A percentile compares a stretch with the other conserved stretches of the same genome.
phyloP scores from a whole-genome alignment of 92 coral and sea anemone species.

The Muricea muricata region DNA sequence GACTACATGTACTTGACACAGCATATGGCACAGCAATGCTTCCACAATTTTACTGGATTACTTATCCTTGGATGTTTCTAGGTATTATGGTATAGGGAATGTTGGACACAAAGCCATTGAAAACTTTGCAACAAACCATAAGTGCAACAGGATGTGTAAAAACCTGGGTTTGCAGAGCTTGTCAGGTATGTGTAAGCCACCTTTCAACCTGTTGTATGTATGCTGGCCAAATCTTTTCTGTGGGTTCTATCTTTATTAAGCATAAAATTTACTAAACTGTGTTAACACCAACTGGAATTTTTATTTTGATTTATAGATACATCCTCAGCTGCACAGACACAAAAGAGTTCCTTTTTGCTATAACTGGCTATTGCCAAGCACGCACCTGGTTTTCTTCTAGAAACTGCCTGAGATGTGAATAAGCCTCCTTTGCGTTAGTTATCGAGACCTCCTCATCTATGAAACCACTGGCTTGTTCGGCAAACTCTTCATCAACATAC shows the following conservation, averaged over 20 bases:
- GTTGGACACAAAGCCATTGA: slow-evolving; percentile 37
- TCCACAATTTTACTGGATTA: too few relatives aligned
- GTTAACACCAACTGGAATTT: too few relatives aligned
- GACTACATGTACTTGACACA: too few relatives aligned
- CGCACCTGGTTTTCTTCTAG: background rate
- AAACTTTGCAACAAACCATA: slow-evolving; percentile 26
- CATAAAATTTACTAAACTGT: too few relatives aligned
- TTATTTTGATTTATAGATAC: too few relatives aligned
- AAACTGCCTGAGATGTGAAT: slow-evolving; percentile 17
- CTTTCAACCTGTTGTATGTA: background rate
- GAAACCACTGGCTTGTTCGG: slow-evolving; percentile 26
- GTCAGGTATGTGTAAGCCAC: background rate
- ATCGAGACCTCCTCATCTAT: slow-evolving; percentile 25
- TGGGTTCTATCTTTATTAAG: too few relatives aligned
- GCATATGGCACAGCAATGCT: too few relatives aligned
- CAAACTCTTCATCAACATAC: slow-evolving; percentile 45
- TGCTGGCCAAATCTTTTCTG: too few relatives aligned
- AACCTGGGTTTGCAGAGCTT: slow-evolving; percentile 12
- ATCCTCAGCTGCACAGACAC: too few relatives aligned
- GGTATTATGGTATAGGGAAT: slow-evolving; percentile 59
- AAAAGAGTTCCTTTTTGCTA: too few relatives aligned
- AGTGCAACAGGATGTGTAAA: slow-evolving; percentile 37
- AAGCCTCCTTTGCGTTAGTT: slow-evolving; percentile 42
- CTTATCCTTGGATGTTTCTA: too few relatives aligned
- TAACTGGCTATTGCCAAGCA: too few relatives aligned